A percentile compares a stretch with the other conserved stretches of the same genome.
Evolutionary conservation across 2,113 vertebrate species (phyloP).

Genomic region (Elephantulus edwardii): DNA sequence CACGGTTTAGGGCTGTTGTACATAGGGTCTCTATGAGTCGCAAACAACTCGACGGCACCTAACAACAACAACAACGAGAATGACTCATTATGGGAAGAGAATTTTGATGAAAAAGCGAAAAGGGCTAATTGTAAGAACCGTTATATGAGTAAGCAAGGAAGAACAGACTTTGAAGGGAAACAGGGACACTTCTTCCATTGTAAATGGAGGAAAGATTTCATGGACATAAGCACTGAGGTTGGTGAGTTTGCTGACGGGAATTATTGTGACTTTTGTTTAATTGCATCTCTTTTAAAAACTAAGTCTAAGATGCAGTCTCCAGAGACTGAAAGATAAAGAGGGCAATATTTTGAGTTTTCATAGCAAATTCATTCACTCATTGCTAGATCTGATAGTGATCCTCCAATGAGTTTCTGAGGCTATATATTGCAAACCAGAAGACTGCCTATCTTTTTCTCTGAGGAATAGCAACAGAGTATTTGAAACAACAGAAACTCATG

Average conservation of each 20-base stretch:
- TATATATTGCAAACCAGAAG: too few species aligned
- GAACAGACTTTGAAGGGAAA: not conserved
- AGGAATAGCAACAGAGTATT: too few species aligned
- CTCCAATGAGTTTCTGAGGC: too few species aligned
- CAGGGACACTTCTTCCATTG: not conserved
- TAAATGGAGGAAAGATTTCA: not conserved
- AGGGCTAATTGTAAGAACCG: not conserved
- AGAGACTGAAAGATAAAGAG: not conserved
- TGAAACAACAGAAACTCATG: too few species aligned
- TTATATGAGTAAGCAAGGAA: not conserved
- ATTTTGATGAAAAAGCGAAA: constrained; percentile 24
- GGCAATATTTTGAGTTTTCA: not conserved
- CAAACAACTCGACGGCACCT: too few species aligned
- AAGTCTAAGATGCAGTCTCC: not conserved
- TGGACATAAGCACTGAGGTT: not conserved
- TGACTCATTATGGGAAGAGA: not conserved
- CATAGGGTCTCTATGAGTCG: too few species aligned
- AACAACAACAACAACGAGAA: constrained; percentile 15
- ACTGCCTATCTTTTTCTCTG: too few species aligned
- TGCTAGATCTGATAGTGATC: too few species aligned
- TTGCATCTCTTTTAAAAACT: constrained; percentile 1
- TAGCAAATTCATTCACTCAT: too few species aligned
- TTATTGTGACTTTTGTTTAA: not conserved
- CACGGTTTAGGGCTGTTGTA: too few species aligned
- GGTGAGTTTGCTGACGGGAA: not conserved